Evolutionary conservation across 2,113 vertebrate species (phyloP).

Genomic region (Tympanuchus pallidicinctus): DNA sequence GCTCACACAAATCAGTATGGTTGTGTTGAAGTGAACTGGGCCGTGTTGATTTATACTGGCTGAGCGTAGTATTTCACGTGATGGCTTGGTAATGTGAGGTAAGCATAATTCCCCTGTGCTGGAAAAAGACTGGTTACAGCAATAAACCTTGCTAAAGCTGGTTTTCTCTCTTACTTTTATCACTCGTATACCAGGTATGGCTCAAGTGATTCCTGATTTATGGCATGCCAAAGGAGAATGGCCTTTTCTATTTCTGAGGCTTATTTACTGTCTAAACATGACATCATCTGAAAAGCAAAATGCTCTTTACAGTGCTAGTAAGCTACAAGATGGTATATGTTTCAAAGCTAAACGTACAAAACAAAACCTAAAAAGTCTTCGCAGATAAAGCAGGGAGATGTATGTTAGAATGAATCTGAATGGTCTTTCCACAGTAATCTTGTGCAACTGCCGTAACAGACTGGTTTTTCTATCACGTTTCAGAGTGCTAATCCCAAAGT

Average conservation of each 20-base stretch:
- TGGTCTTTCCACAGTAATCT: neutral
- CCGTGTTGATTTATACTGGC: constrained; percentile 25
- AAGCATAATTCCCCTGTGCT: constrained; percentile 1
- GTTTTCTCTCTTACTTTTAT: neutral
- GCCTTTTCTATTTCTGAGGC: neutral
- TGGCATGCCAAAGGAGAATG: neutral
- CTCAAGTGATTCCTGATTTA: neutral
- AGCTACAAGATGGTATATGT: neutral
- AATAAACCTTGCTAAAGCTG: neutral
- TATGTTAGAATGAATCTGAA: neutral
- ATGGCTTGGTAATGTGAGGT: neutral
- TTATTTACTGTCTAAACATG: neutral
- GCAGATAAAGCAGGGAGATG: neutral
- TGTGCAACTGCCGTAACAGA: neutral
- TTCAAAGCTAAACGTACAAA: neutral
- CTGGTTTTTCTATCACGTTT: neutral
- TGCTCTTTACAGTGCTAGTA: neutral
- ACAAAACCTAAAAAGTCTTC: neutral
- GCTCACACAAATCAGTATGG: constrained; percentile 31
- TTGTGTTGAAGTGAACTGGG: neutral
- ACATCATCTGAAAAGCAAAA: neutral
- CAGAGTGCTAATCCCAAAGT: no score
- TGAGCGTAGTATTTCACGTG: constrained; percentile 14
- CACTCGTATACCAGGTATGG: neutral
- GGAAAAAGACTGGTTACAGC: neutral